phyloP scores from a whole-genome alignment of 2,888 invertebrate species.

The Campopleginae sp. region DNA sequence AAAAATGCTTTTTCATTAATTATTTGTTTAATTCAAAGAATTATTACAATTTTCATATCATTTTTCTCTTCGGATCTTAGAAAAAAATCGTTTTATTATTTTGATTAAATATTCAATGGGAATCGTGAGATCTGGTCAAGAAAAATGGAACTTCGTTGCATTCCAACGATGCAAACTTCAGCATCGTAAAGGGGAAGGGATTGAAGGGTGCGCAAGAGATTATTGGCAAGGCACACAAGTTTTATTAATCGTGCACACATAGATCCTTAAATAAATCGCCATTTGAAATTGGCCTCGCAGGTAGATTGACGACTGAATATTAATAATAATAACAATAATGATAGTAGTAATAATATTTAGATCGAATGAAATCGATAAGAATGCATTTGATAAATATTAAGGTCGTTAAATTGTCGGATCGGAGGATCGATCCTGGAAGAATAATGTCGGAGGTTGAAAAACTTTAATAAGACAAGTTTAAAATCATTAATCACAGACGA shows the following conservation, averaged over 20 bases:
- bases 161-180: too few relatives aligned
- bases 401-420: slow-evolving; percentile 43
- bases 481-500: slow-evolving; percentile 83
- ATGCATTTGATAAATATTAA: slow-evolving; percentile 40
- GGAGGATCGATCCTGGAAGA: neutral
- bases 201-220: neutral
- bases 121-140: too few relatives aligned
- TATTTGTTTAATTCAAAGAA: too few relatives aligned
- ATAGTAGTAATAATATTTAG: slow-evolving; percentile 3
- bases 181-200: neutral
- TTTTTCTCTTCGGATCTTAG: too few relatives aligned
- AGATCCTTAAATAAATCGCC: slow-evolving; percentile 45
- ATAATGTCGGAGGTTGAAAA: slow-evolving; percentile 36
- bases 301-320: slow-evolving; percentile 37
- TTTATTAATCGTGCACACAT: slow-evolving; percentile 58
- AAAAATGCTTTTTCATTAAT: too few relatives aligned
- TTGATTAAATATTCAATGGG: too few relatives aligned
- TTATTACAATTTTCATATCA: too few relatives aligned
- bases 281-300: neutral
- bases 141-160: too few relatives aligned
- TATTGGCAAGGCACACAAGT: slow-evolving; percentile 54
- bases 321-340: slow-evolving; percentile 16
- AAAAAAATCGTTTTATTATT: too few relatives aligned
- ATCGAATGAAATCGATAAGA: slow-evolving; percentile 26
- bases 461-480: slow-evolving; percentile 67